phyloP scores from a whole-genome alignment of 2,888 invertebrate genomes.

The Notocelia uddmanniana region DNA sequence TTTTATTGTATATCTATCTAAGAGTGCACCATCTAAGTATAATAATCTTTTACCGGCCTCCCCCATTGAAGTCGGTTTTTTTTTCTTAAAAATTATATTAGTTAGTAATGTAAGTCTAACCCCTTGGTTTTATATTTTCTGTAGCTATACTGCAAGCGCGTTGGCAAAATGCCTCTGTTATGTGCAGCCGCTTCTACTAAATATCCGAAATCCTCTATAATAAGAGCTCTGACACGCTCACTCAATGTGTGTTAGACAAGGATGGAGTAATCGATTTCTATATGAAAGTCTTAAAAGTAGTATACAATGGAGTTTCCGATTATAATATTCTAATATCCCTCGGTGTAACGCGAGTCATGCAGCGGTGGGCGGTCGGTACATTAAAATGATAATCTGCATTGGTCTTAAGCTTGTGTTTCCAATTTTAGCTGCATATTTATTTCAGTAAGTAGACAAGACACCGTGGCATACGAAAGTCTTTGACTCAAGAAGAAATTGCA shows the following conservation, averaged over 20 bases:
- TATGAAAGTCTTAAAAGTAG: background rate
- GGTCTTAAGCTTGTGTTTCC: background rate
- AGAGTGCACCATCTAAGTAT: too few species aligned
- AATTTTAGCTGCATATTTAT: too few species aligned
- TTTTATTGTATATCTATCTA: too few species aligned
- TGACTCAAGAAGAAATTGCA: too few species aligned
- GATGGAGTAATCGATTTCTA: background rate
- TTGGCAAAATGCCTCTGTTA: constrained; percentile 42
- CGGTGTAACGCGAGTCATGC: constrained; percentile 8
- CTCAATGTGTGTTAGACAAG: constrained; percentile 10
- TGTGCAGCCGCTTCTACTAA: constrained; percentile 15
- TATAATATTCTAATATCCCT: constrained; percentile 31
- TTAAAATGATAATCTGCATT: constrained; percentile 21
- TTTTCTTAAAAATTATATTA: too few species aligned
- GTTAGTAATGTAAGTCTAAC: too few species aligned
- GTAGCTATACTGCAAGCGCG: constrained; percentile 20
- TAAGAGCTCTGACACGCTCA: background rate
- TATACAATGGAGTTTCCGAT: constrained; percentile 3
- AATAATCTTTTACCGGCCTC: too few species aligned
- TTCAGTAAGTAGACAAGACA: too few species aligned
- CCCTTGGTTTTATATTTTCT: background rate
- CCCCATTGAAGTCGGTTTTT: too few species aligned
- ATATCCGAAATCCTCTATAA: constrained; percentile 1
- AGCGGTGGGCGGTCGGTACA: constrained; percentile 4
- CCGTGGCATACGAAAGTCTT: too few species aligned